Percentiles rank a stretch among this genome's conserved stretches.
These are phyloP conservation scores for Meiosimyza platycephala DNA, from an alignment of 2,888 invertebrate genomes.

Conservation along the genomic window DNA sequence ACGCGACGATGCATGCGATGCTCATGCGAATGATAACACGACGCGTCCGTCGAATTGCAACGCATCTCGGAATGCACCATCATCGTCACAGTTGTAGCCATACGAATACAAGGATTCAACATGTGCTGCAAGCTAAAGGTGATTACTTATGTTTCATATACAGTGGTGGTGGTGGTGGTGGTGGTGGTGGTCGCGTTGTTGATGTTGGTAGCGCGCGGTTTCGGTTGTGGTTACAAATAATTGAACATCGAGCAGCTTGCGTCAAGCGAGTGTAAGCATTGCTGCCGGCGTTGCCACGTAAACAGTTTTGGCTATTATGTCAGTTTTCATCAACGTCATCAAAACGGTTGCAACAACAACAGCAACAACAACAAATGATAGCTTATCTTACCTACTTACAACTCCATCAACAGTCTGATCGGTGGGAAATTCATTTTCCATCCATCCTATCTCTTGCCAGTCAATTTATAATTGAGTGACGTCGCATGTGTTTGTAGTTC, in stretches of 20 bases:
- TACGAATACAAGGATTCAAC: too few relatives aligned
- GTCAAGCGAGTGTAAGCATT: constrained; percentile 16
- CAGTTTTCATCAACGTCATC: constrained; percentile 25
- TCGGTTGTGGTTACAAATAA: constrained; percentile 5
- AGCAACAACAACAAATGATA: not conserved
- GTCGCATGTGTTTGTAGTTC: constrained; percentile 25
- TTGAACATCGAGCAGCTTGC: not conserved
- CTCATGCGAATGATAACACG: not conserved
- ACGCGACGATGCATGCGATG: constrained; percentile 8
- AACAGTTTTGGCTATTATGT: constrained; percentile 28
- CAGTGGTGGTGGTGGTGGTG: not conserved
- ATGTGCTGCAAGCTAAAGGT: too few relatives aligned
- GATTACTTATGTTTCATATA: too few relatives aligned
- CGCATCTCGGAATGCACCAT: too few relatives aligned
- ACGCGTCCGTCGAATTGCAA: too few relatives aligned
- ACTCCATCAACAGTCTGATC: not conserved
- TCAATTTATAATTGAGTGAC: constrained; percentile 25
- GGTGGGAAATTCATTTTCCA: constrained; percentile 5
- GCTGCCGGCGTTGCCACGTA: constrained; percentile 27
- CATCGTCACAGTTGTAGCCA: too few relatives aligned
- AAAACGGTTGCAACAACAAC: constrained; percentile 1
- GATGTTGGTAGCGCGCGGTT: not conserved
- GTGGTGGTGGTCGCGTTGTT: constrained; percentile 2
- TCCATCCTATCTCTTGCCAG: not conserved
- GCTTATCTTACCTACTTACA: not conserved